Evolutionary conservation across 2,113 vertebrate species (phyloP).

Genomic region (Ailurus styani): DNA sequence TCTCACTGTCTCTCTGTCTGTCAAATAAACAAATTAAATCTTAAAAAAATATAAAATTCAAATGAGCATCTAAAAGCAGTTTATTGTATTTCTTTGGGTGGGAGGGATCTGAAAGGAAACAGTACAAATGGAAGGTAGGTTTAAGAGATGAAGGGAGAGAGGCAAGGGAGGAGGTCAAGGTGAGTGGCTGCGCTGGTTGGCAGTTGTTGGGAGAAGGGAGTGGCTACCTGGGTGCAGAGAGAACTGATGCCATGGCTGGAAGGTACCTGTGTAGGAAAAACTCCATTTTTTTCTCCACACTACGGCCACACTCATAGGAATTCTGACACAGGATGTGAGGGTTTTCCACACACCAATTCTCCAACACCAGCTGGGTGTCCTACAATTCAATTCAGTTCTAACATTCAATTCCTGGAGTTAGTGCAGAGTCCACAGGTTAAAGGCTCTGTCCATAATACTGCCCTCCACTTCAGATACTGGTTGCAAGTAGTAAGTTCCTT

Average conservation of each 20-base stretch:
- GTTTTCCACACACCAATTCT: neutral
- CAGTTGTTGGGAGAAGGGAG: neutral
- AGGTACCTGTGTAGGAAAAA: neutral
- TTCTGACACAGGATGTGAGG: neutral
- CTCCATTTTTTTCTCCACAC: neutral
- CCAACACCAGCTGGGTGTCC: neutral
- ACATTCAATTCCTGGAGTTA: neutral
- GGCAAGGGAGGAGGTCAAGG: neutral
- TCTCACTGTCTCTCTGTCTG: too few relatives aligned
- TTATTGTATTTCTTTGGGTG: neutral
- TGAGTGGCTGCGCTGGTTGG: neutral
- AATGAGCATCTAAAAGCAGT: neutral
- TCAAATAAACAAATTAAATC: too few relatives aligned
- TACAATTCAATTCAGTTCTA: neutral
- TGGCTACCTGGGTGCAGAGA: neutral
- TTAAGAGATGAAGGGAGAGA: neutral
- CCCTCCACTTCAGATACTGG: neutral
- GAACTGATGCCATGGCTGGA: accelerated
- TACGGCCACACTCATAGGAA: neutral
- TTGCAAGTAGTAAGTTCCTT: neutral
- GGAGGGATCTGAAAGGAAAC: neutral
- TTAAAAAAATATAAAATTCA: neutral
- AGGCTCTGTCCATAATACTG: neutral
- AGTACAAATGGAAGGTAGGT: neutral
- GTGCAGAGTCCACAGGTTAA: neutral